Conservation (phyloP, 1,140 invertebrate genomes). For the Lepidurus apus region DNA sequence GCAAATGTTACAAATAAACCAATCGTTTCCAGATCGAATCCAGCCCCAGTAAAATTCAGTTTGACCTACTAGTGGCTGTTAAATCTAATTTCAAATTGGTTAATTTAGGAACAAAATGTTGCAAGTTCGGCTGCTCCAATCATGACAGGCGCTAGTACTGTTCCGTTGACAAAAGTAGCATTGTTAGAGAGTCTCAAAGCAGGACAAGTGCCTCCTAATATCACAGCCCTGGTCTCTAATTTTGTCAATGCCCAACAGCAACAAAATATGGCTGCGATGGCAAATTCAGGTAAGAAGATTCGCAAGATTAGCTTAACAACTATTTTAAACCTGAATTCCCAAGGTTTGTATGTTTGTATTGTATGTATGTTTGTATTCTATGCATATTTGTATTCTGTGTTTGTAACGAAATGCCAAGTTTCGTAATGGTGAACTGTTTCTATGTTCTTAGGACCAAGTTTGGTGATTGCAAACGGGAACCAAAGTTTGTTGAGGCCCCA, state of each 20-base stretch:
- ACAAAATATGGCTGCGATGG: neutral
- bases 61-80: neutral
- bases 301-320: too few species aligned
- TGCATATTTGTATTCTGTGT: too few species aligned
- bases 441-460: neutral
- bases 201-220: slow-evolving; percentile 32
- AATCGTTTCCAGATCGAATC: slow-evolving; percentile 32
- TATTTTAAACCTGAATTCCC: too few species aligned
- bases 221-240: slow-evolving; percentile 29
- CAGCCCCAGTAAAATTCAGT: neutral
- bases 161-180: slow-evolving; percentile 31
- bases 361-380: too few species aligned
- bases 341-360: too few species aligned
- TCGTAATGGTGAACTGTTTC: neutral
- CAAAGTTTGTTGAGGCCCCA: slow-evolving; percentile 3
- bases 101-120: neutral
- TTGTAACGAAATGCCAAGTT: neutral
- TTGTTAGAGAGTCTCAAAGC: slow-evolving; percentile 33
- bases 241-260: slow-evolving; percentile 25
- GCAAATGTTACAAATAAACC: slow-evolving; percentile 37
- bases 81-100: neutral
- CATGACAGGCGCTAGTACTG: neutral
- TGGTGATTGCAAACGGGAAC: neutral
- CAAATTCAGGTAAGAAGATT: neutral
- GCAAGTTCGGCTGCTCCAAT: neutral